Conservation (phyloP, 2,797 vertebrate species). For the Okamejei kenojei region DNA sequence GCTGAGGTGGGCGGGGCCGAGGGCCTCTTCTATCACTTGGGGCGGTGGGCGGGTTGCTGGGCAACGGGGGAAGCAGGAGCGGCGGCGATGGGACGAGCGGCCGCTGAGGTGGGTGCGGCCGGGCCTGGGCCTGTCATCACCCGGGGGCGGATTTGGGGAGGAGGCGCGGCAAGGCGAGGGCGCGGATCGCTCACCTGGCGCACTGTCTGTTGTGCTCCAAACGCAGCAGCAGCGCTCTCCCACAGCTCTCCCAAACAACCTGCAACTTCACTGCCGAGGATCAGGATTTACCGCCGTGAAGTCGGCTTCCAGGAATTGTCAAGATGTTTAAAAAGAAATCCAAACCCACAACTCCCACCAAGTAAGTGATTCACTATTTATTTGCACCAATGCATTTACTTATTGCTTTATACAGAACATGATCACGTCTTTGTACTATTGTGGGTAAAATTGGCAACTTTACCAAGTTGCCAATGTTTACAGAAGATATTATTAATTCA, state of each 20-base stretch:
- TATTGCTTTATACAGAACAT: too few species aligned
- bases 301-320: neutral
- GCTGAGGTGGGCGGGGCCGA: neutral
- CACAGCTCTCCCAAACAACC: neutral
- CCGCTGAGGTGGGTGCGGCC: too few species aligned
- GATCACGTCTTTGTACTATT: neutral
- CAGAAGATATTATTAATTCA: neutral
- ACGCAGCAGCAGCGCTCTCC: neutral
- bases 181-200: neutral
- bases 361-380: constrained; percentile 1
- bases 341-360: neutral
- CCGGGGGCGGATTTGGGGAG: neutral
- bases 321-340: constrained; percentile 32
- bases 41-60: too few species aligned
- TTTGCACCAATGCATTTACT: neutral
- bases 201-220: neutral
- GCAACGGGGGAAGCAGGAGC: too few species aligned
- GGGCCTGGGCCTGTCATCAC: too few species aligned
- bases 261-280: neutral
- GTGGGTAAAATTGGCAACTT: neutral
- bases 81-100: too few species aligned
- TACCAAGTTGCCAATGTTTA: neutral
- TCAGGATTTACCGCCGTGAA: neutral
- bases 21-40: neutral
- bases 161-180: neutral